A percentile compares a stretch with the other conserved stretches of the same genome.
These are phyloP conservation scores for Pantala flavescens DNA, from an alignment of 1,140 invertebrate species.

Conservation along the genomic window DNA sequence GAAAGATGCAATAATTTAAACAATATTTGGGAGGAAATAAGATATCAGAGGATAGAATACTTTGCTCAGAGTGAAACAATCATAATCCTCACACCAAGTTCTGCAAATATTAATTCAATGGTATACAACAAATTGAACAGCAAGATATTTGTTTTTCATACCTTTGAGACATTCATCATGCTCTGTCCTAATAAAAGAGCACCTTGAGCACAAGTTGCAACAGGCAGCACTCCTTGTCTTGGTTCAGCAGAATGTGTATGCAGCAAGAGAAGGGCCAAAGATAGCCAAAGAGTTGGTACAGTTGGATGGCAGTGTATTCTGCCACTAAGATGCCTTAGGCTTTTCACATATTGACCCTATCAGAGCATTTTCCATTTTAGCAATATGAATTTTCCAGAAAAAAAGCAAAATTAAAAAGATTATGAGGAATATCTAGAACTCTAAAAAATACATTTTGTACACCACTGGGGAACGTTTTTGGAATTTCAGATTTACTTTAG, in stretches of 20 bases:
- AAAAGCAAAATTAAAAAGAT: too few relatives aligned
- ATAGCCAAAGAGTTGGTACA: constrained; percentile 29
- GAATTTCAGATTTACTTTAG: too few relatives aligned
- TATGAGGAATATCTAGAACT: too few relatives aligned
- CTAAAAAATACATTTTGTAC: too few relatives aligned
- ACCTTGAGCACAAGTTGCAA: constrained; percentile 31
- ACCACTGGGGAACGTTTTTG: too few relatives aligned
- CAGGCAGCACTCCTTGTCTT: constrained; percentile 25
- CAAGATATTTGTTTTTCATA: constrained; percentile 21
- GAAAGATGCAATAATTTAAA: too few relatives aligned
- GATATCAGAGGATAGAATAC: too few relatives aligned
- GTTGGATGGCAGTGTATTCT: constrained; percentile 42
- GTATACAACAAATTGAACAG: neutral
- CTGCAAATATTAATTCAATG: neutral
- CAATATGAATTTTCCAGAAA: too few relatives aligned
- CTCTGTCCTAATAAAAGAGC: constrained; percentile 30
- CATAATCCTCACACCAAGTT: too few relatives aligned
- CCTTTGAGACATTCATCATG: constrained; percentile 31
- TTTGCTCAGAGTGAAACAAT: too few relatives aligned
- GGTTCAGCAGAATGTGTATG: constrained; percentile 23
- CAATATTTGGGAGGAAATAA: too few relatives aligned
- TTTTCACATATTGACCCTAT: constrained; percentile 34
- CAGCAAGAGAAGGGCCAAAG: constrained; percentile 32
- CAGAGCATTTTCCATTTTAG: constrained; percentile 17
- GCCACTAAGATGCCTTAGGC: constrained; percentile 38